Conservation (phyloP, 2,113 vertebrate species). For the Callipepla squamata region DNA sequence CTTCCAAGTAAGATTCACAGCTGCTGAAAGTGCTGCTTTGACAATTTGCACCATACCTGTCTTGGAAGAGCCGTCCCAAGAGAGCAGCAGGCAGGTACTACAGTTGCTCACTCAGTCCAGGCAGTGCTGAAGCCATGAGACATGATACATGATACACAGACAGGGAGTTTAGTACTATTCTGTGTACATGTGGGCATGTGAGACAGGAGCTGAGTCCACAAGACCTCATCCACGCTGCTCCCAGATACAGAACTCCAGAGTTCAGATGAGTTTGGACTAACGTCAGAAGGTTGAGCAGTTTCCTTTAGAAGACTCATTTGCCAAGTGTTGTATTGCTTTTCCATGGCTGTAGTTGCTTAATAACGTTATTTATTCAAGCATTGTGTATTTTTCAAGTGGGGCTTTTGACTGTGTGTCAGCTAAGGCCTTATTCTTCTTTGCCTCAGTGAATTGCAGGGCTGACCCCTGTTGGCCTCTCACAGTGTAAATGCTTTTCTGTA, state of each 20-base stretch:
- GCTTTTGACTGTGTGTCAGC: background rate
- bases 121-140: background rate
- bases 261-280: background rate
- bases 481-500: background rate
- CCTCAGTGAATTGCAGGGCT: background rate
- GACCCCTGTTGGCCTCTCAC: conserved; percentile 30
- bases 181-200: background rate
- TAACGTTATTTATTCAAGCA: background rate
- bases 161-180: background rate
- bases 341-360: background rate
- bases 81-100: background rate
- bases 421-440: fast-evolving
- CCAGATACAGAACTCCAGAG: background rate
- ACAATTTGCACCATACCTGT: background rate
- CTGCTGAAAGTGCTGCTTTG: background rate
- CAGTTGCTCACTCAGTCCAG: background rate
- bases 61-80: background rate
- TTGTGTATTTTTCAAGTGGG: background rate
- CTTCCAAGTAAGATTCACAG: background rate
- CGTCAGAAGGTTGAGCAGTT: background rate
- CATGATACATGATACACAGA: background rate
- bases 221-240: background rate
- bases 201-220: background rate
- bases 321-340: background rate
- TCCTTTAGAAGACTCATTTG: background rate